Base-by-base conservation (phyloP, 2,888 invertebrate species). In the Drosophila kanekoi region DNA sequence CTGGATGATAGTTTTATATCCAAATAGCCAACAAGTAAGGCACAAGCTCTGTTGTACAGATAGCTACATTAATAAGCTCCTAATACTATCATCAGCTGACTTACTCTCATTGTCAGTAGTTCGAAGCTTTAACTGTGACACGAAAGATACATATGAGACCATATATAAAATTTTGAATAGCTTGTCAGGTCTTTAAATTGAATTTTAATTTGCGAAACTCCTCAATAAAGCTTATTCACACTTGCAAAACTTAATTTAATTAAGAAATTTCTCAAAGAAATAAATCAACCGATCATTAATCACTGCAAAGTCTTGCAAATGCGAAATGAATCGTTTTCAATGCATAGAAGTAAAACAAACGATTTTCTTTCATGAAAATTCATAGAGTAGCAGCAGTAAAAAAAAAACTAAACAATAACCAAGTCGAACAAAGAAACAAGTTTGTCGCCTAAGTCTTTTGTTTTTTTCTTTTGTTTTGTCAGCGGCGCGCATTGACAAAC, bases 381-480 rank as follows among this genome's bases (percentile, higher is more conserved):
- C 38, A 53, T 33, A 32, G 11, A 20, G 38, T 20, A 44, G 33
- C 32, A 32, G 23, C 23, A 32, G 18, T 14, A 11, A 32, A 32
- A 33, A 11, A n/a, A 0, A 8, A 8, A 28, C 8, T 23, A 54
- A 23, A 53, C 49, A 9, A 40, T 52, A 28, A 14, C 6, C n/a
- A n/a, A 28, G 40, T 10, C 2, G 2, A 54, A 67, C 68, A 69
- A 69, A 43, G 72, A 71, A 80, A 73, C 78, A 66, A 72, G 90
- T 85, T 89, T 81, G 89, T 83, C 70, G 86, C 75, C 77, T 79
- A 77, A 85, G 81, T 89, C 89, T 87, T 90, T 89, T 75, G 87
- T 88, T 70, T 79, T 72, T 23, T 13, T 14, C 10, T 41, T 16
- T 14, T 61, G 40, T 72, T 70, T 60, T 75, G 84, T 43, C 69